Evolutionary conservation across 2,888 invertebrate species (phyloP), one percentile per base, ranked within the genome.

Genomic region (Mimas tiliae): DNA sequence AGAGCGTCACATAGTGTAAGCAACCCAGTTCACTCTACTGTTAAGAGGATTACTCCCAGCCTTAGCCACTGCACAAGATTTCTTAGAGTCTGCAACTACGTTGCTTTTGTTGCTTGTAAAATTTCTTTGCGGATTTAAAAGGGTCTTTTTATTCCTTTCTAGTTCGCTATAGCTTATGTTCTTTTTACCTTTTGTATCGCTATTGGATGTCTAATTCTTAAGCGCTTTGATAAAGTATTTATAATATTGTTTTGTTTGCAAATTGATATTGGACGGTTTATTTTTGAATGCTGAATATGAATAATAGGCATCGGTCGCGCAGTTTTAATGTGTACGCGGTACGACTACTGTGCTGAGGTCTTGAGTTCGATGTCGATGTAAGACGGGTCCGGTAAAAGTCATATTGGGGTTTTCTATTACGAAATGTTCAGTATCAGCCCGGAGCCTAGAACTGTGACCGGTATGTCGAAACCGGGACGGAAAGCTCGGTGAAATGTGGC

Each of bases 31-130:
- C 81, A 76, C 73, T 75, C 75, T 69, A 67, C 75, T 77, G 80
- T 76, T 85, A 86, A 87, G 83, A 83, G 82, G 87, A 86, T 87
- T 86, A 85, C 80, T 74, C 63, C 70, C 69, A 77, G 79, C 74
- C 75, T 75, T 74, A 74, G 72, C 67, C 67, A 58, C 58, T 58
- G 58, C 62, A 66, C 70, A 73, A 72, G 82, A 80, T 82, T 80
- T 83, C 83, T 79, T 77, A 74, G 78, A 80, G 81, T 76, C 76
- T 76, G 74, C 72, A 78, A 76, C 76, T 75, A 75, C 70, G 67
- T 72, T 75, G 76, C 80, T 83, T 83, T 83, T 83, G 81, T 86
- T 85, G 81, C 81, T 80, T 80, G 79, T 76, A 74, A 82, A 82
- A 85, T 85, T 85, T 80, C 82, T 79, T 77, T 78, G 73, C 76